These are phyloP conservation scores for Procavia capensis DNA, from an alignment of 2,113 vertebrate genomes.

Conservation along the genomic window DNA sequence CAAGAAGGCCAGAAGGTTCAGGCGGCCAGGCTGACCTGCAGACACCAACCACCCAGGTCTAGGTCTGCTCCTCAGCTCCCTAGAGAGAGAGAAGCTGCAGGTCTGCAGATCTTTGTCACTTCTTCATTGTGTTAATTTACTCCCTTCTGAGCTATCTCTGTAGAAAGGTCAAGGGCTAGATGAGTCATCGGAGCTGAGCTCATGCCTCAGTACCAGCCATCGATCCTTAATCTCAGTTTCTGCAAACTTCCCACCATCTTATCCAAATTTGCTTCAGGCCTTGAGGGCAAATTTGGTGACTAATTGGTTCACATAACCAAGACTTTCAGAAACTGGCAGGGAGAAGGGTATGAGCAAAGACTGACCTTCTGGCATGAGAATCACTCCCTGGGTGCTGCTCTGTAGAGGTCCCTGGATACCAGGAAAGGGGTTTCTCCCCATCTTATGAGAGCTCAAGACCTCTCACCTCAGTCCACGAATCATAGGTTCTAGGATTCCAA, in stretches of 20 bases:
- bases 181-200: constrained; percentile 40
- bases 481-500: not conserved
- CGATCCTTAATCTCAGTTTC: constrained; percentile 36
- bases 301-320: not conserved
- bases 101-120: not conserved
- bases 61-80: not conserved
- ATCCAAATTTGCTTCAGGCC: constrained; percentile 49
- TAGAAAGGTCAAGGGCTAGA: constrained; percentile 62
- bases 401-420: not conserved
- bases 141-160: not conserved
- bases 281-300: not conserved
- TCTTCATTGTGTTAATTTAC: constrained; percentile 9
- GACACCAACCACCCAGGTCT: not conserved
- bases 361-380: not conserved
- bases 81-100: not conserved
- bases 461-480: not conserved
- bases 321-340: not conserved
- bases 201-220: not conserved
- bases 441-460: not conserved
- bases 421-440: not conserved
- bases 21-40: too few relatives aligned
- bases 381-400: not conserved
- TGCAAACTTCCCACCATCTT: constrained; percentile 51
- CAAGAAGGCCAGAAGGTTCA: not conserved
- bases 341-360: not conserved